Percentiles rank a stretch among this genome's conserved stretches.
Evolutionary conservation across 2,797 vertebrate genomes (phyloP).

Genomic region (Heterohyrax brucei): DNA sequence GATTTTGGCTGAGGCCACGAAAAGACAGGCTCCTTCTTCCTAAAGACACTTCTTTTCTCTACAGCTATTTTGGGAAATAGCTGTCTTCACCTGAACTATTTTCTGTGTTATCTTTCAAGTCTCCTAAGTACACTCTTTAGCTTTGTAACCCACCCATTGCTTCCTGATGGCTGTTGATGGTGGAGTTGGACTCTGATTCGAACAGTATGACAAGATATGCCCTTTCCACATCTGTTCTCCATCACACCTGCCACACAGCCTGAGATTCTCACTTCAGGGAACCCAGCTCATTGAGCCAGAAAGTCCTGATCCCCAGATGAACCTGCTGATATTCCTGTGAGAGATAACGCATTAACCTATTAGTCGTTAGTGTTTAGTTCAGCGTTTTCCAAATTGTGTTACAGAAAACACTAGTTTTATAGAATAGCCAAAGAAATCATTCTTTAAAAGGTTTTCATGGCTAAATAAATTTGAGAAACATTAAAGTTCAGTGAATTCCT

Average conservation of each 20-base stretch:
- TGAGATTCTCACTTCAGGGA: background rate
- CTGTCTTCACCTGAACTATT: background rate
- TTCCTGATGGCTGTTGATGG: background rate
- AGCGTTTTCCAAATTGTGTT: background rate
- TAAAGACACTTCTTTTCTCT: background rate
- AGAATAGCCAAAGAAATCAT: background rate
- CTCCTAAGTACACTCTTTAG: background rate
- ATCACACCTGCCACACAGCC: background rate
- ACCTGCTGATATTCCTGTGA: background rate
- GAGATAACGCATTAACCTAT: background rate
- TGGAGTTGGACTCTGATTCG: background rate
- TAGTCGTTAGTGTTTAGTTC: background rate
- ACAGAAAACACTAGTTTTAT: background rate
- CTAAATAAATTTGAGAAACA: background rate
- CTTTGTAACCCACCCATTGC: background rate
- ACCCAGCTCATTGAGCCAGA: background rate
- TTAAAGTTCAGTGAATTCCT: background rate
- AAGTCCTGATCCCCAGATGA: slow-evolving; percentile 3
- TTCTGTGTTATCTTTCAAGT: background rate
- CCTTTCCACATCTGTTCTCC: slow-evolving; percentile 20
- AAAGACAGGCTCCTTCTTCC: background rate
- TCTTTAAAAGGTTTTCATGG: background rate
- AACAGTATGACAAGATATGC: background rate
- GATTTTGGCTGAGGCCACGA: background rate
- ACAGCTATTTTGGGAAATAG: slow-evolving; percentile 1